Conservation (phyloP, 2,888 invertebrate species). For the Piscicola geometra region DNA sequence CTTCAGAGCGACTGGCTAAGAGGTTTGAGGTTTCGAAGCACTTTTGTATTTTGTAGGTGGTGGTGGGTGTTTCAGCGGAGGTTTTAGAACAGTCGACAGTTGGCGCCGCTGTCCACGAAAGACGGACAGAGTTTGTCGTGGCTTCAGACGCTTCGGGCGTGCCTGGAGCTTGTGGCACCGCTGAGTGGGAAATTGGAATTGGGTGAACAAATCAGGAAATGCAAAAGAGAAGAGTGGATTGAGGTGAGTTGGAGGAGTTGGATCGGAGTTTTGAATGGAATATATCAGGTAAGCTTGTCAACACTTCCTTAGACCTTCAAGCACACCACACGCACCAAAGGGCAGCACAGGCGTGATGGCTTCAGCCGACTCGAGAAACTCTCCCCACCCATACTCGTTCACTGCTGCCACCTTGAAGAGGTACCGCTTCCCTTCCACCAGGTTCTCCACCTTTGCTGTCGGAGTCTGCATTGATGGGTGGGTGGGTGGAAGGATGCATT, state of each 20-base stretch:
- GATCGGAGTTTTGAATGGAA: not conserved
- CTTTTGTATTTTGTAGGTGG: not conserved
- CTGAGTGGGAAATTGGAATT: no score
- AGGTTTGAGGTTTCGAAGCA: not conserved
- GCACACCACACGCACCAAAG: no score
- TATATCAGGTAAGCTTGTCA: no score
- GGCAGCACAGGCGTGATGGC: slow-evolving; percentile 18
- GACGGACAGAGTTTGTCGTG: not conserved
- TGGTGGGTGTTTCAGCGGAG: not conserved
- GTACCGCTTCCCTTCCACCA: slow-evolving; percentile 28
- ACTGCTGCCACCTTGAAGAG: slow-evolving; percentile 29
- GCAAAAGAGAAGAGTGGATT: not conserved
- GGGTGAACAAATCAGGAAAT: not conserved
- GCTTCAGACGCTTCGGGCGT: not conserved
- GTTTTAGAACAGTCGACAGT: not conserved
- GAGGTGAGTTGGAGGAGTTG: not conserved
- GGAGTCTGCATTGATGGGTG: not conserved
- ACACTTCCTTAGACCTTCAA: no score
- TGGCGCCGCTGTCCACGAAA: not conserved
- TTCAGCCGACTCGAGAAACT: slow-evolving; percentile 3
- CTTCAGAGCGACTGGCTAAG: not conserved
- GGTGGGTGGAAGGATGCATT: no score
- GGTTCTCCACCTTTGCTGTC: not conserved
- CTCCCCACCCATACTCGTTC: slow-evolving; percentile 19
- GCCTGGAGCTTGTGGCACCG: not conserved